These are phyloP conservation scores for Aphelenchoides fujianensis DNA, from an alignment of 1,140 invertebrate genomes.

Conservation along the genomic window DNA sequence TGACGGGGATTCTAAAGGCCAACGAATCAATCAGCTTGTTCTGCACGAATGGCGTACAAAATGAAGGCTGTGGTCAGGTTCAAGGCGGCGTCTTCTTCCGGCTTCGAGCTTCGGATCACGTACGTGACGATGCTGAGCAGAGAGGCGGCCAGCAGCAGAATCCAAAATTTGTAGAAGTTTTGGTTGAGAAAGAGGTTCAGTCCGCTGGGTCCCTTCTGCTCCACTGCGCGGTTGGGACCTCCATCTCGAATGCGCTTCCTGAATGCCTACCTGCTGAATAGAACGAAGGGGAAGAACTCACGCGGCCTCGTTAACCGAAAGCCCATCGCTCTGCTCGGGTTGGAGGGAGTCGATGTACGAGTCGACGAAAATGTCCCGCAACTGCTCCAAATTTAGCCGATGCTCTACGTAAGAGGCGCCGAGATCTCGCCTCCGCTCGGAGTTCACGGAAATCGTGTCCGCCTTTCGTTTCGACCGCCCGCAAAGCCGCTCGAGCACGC, in stretches of 20 bases:
- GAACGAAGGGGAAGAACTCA: background rate
- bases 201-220: slow-evolving; percentile 19
- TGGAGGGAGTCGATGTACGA: slow-evolving; percentile 36
- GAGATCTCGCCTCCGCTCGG: slow-evolving; percentile 12
- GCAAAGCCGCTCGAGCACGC: background rate
- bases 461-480: slow-evolving; percentile 4
- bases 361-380: slow-evolving; percentile 42
- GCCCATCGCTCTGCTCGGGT: slow-evolving; percentile 41
- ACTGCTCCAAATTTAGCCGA: slow-evolving; percentile 23
- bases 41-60: slow-evolving; percentile 52
- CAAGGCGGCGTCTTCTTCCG: slow-evolving; percentile 32
- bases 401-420: slow-evolving; percentile 34
- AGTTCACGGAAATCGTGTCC: background rate
- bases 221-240: slow-evolving; percentile 34
- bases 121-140: slow-evolving; percentile 46
- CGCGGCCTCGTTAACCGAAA: slow-evolving; percentile 32
- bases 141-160: slow-evolving; percentile 42
- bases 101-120: slow-evolving; percentile 34
- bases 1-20: slow-evolving; percentile 51
- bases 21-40: slow-evolving; percentile 58
- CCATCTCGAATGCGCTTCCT: slow-evolving; percentile 45
- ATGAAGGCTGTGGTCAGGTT: slow-evolving; percentile 49
- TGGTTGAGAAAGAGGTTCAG: slow-evolving; percentile 28
- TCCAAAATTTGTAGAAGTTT: slow-evolving; percentile 51
- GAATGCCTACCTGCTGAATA: background rate